These are phyloP conservation scores for Enteromius argenteus DNA, from an alignment of 2,797 vertebrate genomes.

Conservation along the genomic window DNA sequence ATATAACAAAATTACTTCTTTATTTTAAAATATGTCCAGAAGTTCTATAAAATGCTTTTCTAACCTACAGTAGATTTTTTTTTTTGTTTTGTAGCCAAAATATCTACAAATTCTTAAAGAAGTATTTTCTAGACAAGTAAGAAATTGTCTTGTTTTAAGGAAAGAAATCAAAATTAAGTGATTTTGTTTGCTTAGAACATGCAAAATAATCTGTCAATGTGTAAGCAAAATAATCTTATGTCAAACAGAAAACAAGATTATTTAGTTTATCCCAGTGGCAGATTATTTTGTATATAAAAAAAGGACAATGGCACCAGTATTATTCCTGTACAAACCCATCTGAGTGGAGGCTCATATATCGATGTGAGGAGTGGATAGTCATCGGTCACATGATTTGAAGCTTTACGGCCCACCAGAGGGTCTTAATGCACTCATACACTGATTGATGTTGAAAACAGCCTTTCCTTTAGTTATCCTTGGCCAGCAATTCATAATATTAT, in stretches of 20 bases:
- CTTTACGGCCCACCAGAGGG: constrained; percentile 45
- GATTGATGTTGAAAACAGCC: constrained; percentile 27
- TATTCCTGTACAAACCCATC: background rate
- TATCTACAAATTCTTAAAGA: too few species aligned
- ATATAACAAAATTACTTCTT: background rate
- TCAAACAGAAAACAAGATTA: too few species aligned
- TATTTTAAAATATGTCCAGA: background rate
- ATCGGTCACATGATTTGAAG: constrained; percentile 40
- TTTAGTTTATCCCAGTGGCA: too few species aligned
- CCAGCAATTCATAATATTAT: background rate
- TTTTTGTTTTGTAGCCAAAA: too few species aligned
- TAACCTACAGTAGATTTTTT: too few species aligned
- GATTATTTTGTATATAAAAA: too few species aligned
- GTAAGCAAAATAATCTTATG: too few species aligned
- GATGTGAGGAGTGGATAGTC: constrained; percentile 34
- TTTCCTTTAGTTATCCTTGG: constrained; percentile 5
- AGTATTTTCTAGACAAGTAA: too few species aligned
- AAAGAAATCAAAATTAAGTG: too few species aligned
- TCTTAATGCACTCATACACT: constrained; percentile 37
- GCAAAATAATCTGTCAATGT: too few species aligned
- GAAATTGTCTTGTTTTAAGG: too few species aligned
- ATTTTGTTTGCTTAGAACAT: too few species aligned
- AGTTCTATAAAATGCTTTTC: background rate
- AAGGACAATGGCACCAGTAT: background rate
- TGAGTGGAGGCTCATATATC: constrained; percentile 10